Base-by-base conservation (phyloP, 1,140 invertebrate species). In the Muscidifurax raptorellus region DNA sequence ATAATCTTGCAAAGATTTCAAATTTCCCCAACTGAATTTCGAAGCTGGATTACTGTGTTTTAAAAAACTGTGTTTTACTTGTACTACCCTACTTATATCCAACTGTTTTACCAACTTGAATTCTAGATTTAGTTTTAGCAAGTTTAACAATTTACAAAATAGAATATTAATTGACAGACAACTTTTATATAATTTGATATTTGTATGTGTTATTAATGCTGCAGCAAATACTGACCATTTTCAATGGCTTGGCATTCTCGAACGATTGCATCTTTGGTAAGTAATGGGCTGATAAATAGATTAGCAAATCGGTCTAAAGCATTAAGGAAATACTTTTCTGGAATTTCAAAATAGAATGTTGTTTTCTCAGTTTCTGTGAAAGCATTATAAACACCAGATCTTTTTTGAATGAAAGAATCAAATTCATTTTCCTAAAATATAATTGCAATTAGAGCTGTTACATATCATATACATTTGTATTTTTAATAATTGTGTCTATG, bases 241-340 rank as follows among this genome's bases (percentile, higher is more conserved):
- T 99, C 97, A 6, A 99, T 97, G 0, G 97, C 96, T 91, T 98
- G 96, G n/a, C 98, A 94, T 93, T 99, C 98, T 30, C 97, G 94
- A 69, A 96, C 95, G 94, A 98, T 98, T 0, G 97, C 96, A 85
- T 97, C 96, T 88, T 96, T 94, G 88, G 95, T 96, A 95, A 99
- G 97, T 44, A 98, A 92, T 93, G 1, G 36, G 9, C 36, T 40
- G 3, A 40, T 40, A 9, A 40, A 40, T 40, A 40, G 3, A 40
- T 9, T 40, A 40, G 36, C 36, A 40, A 40, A 40, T 5, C 36
- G 36, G 9, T 40, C 36, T 9, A 40, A 5, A 40, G 95, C 95
- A 59, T 95, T 94, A 2, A 94, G 90, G 5, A 98, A 94, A 91
- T 96, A 93, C 88, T 96, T 96, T 89, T 96, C 96, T 79, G 96